A percentile compares a stretch with the other conserved stretches of the same genome.
These are phyloP conservation scores for Cichladusa arquata DNA, from an alignment of 2,113 vertebrate species.

Conservation along the genomic window DNA sequence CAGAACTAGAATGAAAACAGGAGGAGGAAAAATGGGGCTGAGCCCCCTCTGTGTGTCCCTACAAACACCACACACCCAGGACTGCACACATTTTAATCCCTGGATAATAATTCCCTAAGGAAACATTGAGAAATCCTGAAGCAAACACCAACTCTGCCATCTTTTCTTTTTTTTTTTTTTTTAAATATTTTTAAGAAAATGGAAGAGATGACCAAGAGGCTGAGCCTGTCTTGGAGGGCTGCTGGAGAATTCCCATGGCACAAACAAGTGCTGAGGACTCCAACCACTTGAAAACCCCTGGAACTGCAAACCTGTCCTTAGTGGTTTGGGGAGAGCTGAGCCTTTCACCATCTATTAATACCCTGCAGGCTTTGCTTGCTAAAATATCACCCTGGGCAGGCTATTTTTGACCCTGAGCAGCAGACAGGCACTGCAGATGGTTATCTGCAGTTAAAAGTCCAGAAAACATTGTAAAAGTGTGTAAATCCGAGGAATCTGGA, in stretches of 20 bases:
- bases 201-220: conserved; percentile 31
- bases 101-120: not conserved
- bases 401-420: conserved; percentile 66
- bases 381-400: conserved; percentile 59
- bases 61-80: not conserved
- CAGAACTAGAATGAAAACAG: not conserved
- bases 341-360: conserved; percentile 71
- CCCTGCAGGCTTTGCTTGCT: conserved; percentile 63
- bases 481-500: conserved; percentile 56
- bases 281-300: conserved; percentile 70
- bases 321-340: conserved; percentile 68
- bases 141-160: not conserved
- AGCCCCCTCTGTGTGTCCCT: not conserved
- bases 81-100: not conserved
- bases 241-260: conserved; percentile 66
- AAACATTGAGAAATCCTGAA: not conserved
- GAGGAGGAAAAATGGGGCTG: not conserved
- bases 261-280: conserved; percentile 71
- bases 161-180: not conserved
- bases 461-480: conserved; percentile 34
- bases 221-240: conserved; percentile 28
- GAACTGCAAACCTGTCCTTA: conserved; percentile 70
- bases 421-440: not conserved
- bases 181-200: not conserved
- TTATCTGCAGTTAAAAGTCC: conserved; percentile 4